Percentiles rank a stretch among this genome's conserved stretches.
Evolutionary conservation across 2,888 invertebrate genomes (phyloP).

Genomic region (Pterostichus niger): DNA sequence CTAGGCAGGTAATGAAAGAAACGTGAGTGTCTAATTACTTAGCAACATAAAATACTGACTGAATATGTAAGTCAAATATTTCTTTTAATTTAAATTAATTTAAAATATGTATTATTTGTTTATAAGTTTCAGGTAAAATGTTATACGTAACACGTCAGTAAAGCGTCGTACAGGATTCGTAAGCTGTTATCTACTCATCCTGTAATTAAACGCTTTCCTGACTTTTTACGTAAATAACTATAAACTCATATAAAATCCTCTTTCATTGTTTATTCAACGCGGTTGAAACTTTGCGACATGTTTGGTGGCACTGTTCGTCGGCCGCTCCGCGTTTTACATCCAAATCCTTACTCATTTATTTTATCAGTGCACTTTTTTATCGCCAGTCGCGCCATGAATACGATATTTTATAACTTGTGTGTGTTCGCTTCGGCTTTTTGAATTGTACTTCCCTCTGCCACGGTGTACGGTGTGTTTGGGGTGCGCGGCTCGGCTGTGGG

Average conservation of each 20-base stretch:
- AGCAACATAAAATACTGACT: no score
- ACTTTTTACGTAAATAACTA: no score
- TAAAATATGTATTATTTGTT: no score
- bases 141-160: no score
- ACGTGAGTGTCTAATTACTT: no score
- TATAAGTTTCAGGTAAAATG: no score
- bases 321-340: conserved; percentile 70
- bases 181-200: no score
- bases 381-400: conserved; percentile 72
- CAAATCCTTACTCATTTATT: conserved; percentile 73
- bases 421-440: conserved; percentile 68
- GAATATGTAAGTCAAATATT: no score
- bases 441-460: conserved; percentile 60
- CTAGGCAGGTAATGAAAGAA: no score
- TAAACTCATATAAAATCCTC: not conserved
- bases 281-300: conserved; percentile 57
- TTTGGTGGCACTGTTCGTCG: conserved; percentile 68
- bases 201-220: no score
- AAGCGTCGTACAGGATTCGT: no score
- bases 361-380: conserved; percentile 72
- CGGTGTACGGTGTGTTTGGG: conserved; percentile 40
- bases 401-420: conserved; percentile 72
- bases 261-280: not conserved
- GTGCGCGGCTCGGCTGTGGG: not conserved
- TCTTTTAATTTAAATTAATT: no score